phyloP scores from a whole-genome alignment of 2,113 vertebrate species.

The Rattus rattus region DNA sequence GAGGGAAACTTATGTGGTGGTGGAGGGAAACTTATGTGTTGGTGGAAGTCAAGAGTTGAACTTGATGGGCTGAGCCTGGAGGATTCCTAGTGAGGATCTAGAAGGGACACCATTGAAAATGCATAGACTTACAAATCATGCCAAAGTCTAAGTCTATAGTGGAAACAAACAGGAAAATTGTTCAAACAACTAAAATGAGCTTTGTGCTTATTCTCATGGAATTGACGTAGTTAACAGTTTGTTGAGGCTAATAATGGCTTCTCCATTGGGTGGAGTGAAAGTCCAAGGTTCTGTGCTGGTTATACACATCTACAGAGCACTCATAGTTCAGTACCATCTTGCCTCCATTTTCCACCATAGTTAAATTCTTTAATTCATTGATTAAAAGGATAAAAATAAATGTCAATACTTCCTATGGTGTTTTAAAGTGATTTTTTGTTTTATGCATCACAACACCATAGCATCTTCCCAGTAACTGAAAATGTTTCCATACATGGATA shows the following conservation, averaged over 20 bases:
- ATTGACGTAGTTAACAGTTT: neutral
- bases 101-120: neutral
- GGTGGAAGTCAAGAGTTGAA: neutral
- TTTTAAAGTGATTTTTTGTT: neutral
- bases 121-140: neutral
- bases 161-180: conserved; percentile 14
- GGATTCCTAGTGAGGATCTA: neutral
- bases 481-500: neutral
- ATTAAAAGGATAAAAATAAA: neutral
- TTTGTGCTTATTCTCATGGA: neutral
- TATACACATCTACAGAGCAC: neutral
- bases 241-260: neutral
- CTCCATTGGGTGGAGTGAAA: neutral
- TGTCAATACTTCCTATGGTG: neutral
- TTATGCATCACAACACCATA: neutral
- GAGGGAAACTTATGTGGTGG: neutral
- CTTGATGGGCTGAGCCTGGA: rapidly evolving
- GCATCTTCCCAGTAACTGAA: neutral
- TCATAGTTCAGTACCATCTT: neutral
- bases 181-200: neutral
- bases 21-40: neutral
- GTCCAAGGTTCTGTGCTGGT: neutral
- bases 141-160: neutral
- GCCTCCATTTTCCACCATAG: neutral
- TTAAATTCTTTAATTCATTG: conserved; percentile 1